phyloP scores from a whole-genome alignment of 2,113 vertebrate genomes.

The Tyrannus savana region DNA sequence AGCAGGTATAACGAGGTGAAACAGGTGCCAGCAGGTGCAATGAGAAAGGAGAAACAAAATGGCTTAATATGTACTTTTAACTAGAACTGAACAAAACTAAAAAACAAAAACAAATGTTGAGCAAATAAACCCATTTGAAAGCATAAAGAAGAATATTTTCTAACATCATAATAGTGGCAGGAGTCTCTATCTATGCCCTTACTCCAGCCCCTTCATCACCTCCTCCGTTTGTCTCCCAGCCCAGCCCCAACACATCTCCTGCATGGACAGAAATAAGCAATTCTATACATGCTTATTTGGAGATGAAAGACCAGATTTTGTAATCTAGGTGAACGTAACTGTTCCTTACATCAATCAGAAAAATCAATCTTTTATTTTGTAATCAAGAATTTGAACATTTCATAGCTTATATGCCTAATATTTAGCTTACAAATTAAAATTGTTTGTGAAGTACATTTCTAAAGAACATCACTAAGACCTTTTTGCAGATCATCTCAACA shows the following conservation, averaged over 20 bases:
- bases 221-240: not conserved
- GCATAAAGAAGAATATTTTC: not conserved
- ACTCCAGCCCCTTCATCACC: accelerated
- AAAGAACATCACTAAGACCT: not conserved
- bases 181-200: not conserved
- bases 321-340: not conserved
- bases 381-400: not conserved
- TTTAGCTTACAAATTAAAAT: not conserved
- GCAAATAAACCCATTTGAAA: not conserved
- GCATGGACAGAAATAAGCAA: not conserved
- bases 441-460: not conserved
- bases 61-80: not conserved
- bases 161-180: not conserved
- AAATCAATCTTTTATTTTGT: not conserved
- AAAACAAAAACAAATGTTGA: not conserved
- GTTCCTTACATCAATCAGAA: not conserved
- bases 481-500: not conserved
- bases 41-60: not conserved
- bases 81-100: not conserved
- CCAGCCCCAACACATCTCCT: not conserved
- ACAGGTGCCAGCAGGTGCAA: not conserved
- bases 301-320: not conserved
- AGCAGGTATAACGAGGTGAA: not conserved
- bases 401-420: not conserved
- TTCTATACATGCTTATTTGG: not conserved